A percentile compares a stretch with the other conserved stretches of the same genome.
These are phyloP conservation scores for Temnothorax unifasciatus DNA, from an alignment of 2,888 invertebrate species.

Conservation along the genomic window DNA sequence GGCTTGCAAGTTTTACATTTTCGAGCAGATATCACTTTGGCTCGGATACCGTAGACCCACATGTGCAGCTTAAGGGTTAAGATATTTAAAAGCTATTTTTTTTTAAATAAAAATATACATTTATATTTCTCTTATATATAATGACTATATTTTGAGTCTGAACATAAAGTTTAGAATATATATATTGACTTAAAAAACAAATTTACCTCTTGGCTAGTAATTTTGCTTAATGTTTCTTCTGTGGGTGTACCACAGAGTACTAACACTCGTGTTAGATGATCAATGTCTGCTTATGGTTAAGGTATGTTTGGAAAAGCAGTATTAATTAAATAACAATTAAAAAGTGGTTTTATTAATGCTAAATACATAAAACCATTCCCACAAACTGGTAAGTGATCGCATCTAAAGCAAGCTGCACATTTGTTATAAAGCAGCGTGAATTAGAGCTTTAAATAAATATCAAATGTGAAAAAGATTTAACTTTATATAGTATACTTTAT, in stretches of 20 bases:
- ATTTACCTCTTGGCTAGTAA: constrained; percentile 95
- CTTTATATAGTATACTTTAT: background rate
- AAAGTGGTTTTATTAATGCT: constrained; percentile 35
- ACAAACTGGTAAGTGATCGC: constrained; percentile 10
- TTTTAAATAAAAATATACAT: background rate
- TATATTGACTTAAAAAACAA: constrained; percentile 55
- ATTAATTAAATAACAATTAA: constrained; percentile 56
- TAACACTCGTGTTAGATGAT: constrained; percentile 96
- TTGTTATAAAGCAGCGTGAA: constrained; percentile 25
- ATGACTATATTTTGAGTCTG: background rate
- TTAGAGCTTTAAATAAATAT: constrained; percentile 10
- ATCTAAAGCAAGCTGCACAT: constrained; percentile 35
- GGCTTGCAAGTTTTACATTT: no score
- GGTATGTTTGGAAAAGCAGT: constrained; percentile 79
- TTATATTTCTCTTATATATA: background rate
- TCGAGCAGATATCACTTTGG: no score
- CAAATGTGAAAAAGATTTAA: constrained; percentile 12
- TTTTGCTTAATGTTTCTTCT: constrained; percentile 93
- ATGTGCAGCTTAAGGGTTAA: background rate
- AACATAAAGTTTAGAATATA: constrained; percentile 34
- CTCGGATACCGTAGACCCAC: no score
- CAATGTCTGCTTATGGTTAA: constrained; percentile 91
- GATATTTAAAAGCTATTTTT: background rate
- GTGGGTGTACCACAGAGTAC: constrained; percentile 95
- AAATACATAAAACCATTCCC: constrained; percentile 36